Conservation (phyloP, 2,797 vertebrate genomes). For the Arctocebus calabarensis region DNA sequence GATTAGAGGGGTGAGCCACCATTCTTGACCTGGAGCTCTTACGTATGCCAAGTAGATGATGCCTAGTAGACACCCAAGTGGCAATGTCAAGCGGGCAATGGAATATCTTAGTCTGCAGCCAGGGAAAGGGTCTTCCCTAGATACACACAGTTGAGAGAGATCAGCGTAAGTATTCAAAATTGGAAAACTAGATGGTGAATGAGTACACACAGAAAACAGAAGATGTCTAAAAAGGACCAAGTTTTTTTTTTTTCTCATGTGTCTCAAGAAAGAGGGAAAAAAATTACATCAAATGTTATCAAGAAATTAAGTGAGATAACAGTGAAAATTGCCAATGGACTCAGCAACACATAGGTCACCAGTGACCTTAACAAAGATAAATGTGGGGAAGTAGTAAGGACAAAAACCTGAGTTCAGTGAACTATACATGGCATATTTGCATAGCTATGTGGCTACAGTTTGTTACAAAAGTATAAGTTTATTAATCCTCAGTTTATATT, state of each 20-base stretch:
- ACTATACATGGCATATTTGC: background rate
- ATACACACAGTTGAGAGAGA: background rate
- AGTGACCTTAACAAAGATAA: background rate
- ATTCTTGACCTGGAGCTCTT: background rate
- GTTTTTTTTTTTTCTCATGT: background rate
- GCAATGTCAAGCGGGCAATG: background rate
- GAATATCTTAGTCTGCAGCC: background rate
- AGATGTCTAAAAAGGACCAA: background rate
- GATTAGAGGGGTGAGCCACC: background rate
- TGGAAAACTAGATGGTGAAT: background rate
- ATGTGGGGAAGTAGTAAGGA: background rate
- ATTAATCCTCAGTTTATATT: background rate
- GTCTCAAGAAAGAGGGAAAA: background rate
- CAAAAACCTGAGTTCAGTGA: constrained; percentile 1
- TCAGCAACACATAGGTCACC: background rate
- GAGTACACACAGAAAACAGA: background rate
- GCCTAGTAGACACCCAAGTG: background rate
- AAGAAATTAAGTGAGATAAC: background rate
- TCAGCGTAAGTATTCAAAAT: background rate
- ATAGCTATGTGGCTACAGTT: background rate
- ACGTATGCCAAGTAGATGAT: background rate
- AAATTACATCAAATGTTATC: background rate
- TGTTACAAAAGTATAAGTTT: background rate
- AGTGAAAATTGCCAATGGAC: background rate
- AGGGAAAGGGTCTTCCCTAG: background rate